Evolutionary conservation across 2,113 vertebrate species (phyloP).

Genomic region (Ploceus nigricollis): DNA sequence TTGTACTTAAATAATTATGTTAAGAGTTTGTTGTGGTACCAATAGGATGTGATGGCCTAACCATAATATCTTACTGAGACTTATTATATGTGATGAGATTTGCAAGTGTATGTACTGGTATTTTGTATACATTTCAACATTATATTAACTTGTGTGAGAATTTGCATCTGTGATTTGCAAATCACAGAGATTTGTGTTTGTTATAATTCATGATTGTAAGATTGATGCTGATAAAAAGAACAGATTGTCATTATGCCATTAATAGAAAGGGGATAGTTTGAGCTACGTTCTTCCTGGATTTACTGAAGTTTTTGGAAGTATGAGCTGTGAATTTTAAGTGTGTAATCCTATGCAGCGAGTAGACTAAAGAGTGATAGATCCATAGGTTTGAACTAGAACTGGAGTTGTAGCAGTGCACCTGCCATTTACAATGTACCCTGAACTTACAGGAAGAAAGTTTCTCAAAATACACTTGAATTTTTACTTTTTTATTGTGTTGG

Average conservation of each 20-base stretch:
- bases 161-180: background rate
- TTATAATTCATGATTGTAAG: background rate
- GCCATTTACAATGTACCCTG: background rate
- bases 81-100: background rate
- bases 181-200: background rate
- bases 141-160: background rate
- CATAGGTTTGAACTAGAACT: background rate
- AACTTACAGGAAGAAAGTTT: background rate
- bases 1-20: background rate
- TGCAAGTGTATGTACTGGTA: background rate
- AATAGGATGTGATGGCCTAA: background rate
- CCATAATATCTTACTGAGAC: rapidly evolving
- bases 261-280: background rate
- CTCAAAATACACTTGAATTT: background rate
- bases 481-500: background rate
- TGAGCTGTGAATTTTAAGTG: background rate
- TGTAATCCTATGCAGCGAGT: background rate
- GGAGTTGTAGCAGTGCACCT: background rate
- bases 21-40: background rate
- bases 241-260: background rate
- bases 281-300: background rate
- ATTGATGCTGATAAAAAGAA: background rate
- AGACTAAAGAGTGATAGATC: background rate
- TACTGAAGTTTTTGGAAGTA: background rate
- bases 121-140: background rate